Base-by-base conservation (phyloP, 2,888 invertebrate genomes). In the Hipparchia semele region DNA sequence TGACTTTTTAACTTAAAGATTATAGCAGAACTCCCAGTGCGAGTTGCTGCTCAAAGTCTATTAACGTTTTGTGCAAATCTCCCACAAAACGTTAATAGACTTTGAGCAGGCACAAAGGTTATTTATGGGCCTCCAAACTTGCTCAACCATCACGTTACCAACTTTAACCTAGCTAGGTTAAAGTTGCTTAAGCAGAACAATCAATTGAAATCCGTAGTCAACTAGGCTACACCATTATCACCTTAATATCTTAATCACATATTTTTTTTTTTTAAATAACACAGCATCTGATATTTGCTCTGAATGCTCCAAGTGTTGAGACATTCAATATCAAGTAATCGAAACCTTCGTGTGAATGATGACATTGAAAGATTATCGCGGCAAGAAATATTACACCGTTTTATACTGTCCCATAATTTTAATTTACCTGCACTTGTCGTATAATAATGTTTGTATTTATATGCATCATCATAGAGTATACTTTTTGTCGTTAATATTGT, bases 301-400 rank as follows among this genome's bases (percentile, higher is more conserved):
- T 70, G 73, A 74, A 70, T 70, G 67, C 60, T 72, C 66, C 61
- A 70, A 67, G 61, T 72, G 70, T 65, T 23, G 46, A 74, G 74
- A 72, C 71, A 74, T 65, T 68, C 61, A 68, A 76, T 76, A 76
- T 74, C 64, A 13, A 72, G 77, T 75, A 72, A 74, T 73, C 71
- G 68, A 58, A 70, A 74, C 75, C 77, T 69, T 72, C 78, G 72
- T 77, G 77, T 72, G 76, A 76, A 74, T 77, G 76, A 76, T 75
- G 76, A 76, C 76, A 75, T 74, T 76, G 76, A 75, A 75, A 76
- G 74, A 75, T 73, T 62, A 76, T 76, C 56, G 58, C 71, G 13
- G 46, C 58, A 71, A 60, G 75, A 71, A 76, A 76, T 73, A 65
- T 76, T 71, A 76, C 61, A 75, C 75, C 62, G 53, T 71, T 59